Evolutionary conservation across 2,113 vertebrate species (phyloP).

Genomic region (Nyctereutes procyonoides): DNA sequence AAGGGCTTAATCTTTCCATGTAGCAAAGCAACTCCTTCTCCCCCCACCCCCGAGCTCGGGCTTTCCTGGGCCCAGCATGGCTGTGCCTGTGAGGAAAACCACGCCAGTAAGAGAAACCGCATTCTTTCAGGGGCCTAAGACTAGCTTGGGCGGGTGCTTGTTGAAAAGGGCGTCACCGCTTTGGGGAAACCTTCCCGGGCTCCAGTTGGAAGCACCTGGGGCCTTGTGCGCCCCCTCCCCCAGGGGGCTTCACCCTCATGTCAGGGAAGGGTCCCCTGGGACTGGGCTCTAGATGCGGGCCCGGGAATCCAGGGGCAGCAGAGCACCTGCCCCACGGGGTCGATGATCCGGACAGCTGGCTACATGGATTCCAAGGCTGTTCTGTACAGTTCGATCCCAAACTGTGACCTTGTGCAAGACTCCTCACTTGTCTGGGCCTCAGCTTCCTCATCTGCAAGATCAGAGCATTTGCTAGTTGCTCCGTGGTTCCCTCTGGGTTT

Average conservation of each 20-base stretch:
- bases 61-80: slow-evolving; percentile 62
- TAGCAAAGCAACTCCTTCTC: slow-evolving; percentile 79
- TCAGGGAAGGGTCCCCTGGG: slow-evolving; percentile 32
- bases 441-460: slow-evolving; percentile 48
- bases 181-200: not conserved
- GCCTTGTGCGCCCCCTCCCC: not conserved
- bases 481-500: slow-evolving; percentile 41
- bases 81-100: slow-evolving; percentile 70
- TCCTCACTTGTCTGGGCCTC: slow-evolving; percentile 50
- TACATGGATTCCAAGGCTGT: slow-evolving; percentile 31
- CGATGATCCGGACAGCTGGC: not conserved
- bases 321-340: not conserved
- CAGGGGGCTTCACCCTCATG: not conserved
- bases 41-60: slow-evolving; percentile 71
- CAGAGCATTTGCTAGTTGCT: slow-evolving; percentile 36
- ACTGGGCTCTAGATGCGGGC: slow-evolving; percentile 2
- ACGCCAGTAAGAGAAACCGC: not conserved
- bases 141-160: slow-evolving; percentile 4
- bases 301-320: slow-evolving; percentile 32
- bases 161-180: slow-evolving; percentile 14
- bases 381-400: slow-evolving; percentile 35
- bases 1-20: slow-evolving; percentile 89
- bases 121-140: not conserved
- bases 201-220: slow-evolving; percentile 43
- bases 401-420: slow-evolving; percentile 46